Evolutionary conservation across 2,797 vertebrate genomes (phyloP).

Genomic region (Neopelma chrysocephalum): DNA sequence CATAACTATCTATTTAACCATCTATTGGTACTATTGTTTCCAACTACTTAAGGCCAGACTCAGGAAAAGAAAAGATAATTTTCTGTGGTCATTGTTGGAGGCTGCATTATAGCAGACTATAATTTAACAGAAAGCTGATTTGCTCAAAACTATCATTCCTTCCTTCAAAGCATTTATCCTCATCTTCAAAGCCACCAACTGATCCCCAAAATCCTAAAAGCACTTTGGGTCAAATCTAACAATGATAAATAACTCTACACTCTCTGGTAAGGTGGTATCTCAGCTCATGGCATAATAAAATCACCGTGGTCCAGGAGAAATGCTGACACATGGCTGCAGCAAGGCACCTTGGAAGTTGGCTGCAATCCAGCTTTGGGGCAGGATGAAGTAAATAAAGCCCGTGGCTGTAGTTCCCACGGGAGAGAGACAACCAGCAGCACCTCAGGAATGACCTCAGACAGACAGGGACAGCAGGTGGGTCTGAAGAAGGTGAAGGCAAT

Average conservation of each 20-base stretch:
- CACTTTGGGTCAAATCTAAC: background rate
- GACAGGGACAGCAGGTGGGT: background rate
- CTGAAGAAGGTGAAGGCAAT: background rate
- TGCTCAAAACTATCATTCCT: background rate
- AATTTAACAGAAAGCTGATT: background rate
- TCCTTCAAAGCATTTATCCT: background rate
- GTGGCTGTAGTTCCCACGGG: background rate
- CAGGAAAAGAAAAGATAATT: background rate
- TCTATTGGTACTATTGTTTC: background rate
- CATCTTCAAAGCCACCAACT: background rate
- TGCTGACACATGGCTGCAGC: accelerated
- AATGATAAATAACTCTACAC: background rate
- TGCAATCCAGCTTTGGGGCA: background rate
- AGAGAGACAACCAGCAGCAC: background rate
- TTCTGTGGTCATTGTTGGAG: background rate
- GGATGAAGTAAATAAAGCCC: background rate
- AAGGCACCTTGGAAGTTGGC: background rate
- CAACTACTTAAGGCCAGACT: background rate
- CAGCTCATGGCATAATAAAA: background rate
- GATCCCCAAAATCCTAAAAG: background rate
- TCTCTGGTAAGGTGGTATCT: background rate
- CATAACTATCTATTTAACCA: background rate
- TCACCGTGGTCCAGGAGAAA: background rate
- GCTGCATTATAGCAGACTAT: background rate
- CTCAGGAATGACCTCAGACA: background rate